Conservation (phyloP, 2,888 invertebrate genomes). For the Cyrtodaria siliqua region DNA sequence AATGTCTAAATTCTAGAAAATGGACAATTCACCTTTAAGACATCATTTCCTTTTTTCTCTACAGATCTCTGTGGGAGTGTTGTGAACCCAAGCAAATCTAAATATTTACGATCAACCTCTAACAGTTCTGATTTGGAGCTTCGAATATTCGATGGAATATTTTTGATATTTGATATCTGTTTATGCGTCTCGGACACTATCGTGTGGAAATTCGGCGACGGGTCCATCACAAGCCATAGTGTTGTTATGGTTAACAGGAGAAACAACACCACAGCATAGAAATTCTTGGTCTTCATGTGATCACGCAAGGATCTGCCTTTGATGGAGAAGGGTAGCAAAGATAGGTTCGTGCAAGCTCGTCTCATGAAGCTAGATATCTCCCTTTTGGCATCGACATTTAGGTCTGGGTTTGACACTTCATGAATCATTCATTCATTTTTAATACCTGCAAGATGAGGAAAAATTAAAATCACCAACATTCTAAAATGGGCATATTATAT, state of each 20-base stretch:
- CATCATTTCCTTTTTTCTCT: constrained; percentile 3
- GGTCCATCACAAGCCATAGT: constrained; percentile 84
- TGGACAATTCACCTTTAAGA: too few species aligned
- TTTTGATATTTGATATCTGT: constrained; percentile 90
- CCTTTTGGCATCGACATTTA: background rate
- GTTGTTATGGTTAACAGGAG: constrained; percentile 81
- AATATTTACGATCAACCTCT: constrained; percentile 93
- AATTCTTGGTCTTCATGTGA: constrained; percentile 82
- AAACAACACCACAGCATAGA: constrained; percentile 78
- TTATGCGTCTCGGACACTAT: constrained; percentile 96
- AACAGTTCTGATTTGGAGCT: constrained; percentile 88
- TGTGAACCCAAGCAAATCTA: constrained; percentile 91
- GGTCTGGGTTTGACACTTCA: background rate
- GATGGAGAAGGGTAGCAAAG: constrained; percentile 11
- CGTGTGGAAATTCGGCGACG: constrained; percentile 85
- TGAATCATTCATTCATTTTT: too few species aligned
- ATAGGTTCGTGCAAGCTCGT: constrained; percentile 5
- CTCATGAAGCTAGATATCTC: constrained; percentile 17
- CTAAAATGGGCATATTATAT: too few species aligned
- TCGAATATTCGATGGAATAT: constrained; percentile 87
- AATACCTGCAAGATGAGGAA: too few species aligned
- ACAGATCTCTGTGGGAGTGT: constrained; percentile 72
- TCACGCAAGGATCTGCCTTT: constrained; percentile 62
- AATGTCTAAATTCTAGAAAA: too few species aligned
- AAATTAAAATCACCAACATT: too few species aligned